Evolutionary conservation across 2,797 vertebrate genomes (phyloP), one percentile per base, ranked within the genome.

Genomic region (Salarias fasciatus): DNA sequence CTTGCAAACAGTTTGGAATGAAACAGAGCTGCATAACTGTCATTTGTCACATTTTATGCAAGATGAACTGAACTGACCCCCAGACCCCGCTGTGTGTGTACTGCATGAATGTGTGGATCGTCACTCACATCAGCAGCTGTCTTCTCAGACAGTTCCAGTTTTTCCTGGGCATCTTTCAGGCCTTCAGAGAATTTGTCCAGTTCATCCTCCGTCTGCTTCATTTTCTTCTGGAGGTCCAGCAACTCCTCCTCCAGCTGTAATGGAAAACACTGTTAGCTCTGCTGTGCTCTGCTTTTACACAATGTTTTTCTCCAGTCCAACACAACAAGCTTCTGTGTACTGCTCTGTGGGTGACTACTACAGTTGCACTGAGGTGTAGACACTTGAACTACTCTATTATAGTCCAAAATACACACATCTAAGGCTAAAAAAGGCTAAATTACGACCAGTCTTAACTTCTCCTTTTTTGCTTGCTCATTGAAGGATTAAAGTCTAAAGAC

Each of bases 131-230:
- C 95, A 31, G 96, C 93, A 8, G 96, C 95, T 63, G 92, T 95
- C 87, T 92, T 96, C 76, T 99, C 96, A 0, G 95, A 93, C 77
- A 93, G 91, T 70, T 97, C 95, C 73, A 98, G 93, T 87, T 96
- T 97, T 74, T 97, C 97, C 86, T 96, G 96, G 44, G 95, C 94
- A 0, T 95, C 95, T 80, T 95, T 96, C 47, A 98, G 92, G 47
- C 94, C 95, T 77, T 96, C 95, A 0, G 95, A 95, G 86, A 96
- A 96, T 78, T 97, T 97, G 73, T 97, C 96, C 87, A 97, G 87
- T 78, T 97, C 95, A 53, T 97, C 95, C 66, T 97, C 95, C 0
- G 95, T 97, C 78, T 94, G 93, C 79, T 97, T 97, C 89, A 97
- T 70, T 77, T 96, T 97, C 61, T 97, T 97, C 88, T 97, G 96